Base-by-base conservation (phyloP, 2,888 invertebrate genomes). In the Ommatoiulus sabulosus region DNA sequence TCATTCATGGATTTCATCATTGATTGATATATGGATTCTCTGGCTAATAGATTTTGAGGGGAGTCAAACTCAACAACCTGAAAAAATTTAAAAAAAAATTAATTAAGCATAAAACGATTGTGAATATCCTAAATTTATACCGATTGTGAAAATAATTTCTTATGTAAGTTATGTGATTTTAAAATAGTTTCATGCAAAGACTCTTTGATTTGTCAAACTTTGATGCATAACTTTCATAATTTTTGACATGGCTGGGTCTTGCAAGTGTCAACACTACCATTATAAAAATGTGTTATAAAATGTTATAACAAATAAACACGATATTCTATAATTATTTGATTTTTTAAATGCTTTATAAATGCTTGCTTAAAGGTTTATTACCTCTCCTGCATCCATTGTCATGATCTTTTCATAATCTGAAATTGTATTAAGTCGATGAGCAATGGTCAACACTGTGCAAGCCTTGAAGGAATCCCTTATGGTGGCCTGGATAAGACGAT, bases 391-490 rank as follows among this genome's bases (percentile, higher is more conserved):
- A 48, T 94, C 93, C 93, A 95, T 93, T 44, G 94, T 93, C 87
- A 95, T 92, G 86, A 95, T 93, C 44, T 94, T 92, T 91, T 94
- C 93, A 91, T 94, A 94, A 3, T 92, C 91, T 80, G 93, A 91
- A 12, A 95, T 94, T 20, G 94, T 94, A 90, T 94, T 93, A 20
- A 95, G 91, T 89, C 95, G 92, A 91, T 95, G 95, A 8, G 95
- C 95, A 90, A 95, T 94, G 63, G 94, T 94, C 20, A 95, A 91
- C 88, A 95, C 93, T 0, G 95, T 95, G 90, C 94, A 94, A 84
- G 94, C 92, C 4, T 91, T 91, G 91, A 95, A 95, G 57, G 93
- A 93, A 48, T 93, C 92, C 86, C 93, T 93, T 85, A 95, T 93
- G 0, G 94, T 93, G 86, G 91, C 91, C 90, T 94, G 94, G 43